A percentile compares a stretch with the other conserved stretches of the same genome.
Evolutionary conservation across 2,888 invertebrate species (phyloP).

Genomic region (Drosophila silvestris): DNA sequence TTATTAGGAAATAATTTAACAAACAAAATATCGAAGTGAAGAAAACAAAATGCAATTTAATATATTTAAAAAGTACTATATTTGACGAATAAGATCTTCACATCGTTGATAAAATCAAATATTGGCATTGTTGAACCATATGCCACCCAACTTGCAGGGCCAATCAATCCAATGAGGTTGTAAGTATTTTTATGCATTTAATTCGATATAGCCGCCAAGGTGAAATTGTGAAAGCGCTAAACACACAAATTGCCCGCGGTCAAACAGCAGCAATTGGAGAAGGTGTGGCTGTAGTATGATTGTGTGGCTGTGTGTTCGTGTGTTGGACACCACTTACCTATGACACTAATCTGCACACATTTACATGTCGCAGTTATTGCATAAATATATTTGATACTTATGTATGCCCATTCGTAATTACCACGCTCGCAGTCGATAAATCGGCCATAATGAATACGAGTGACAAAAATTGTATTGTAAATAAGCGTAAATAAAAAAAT

Average conservation of each 20-base stretch:
- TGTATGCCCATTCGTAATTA: constrained; percentile 44
- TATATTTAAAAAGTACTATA: not conserved
- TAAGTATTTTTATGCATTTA: constrained; percentile 28
- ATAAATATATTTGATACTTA: constrained; percentile 54
- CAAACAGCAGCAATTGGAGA: constrained; percentile 49
- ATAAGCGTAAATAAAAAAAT: constrained; percentile 22
- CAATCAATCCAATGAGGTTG: not conserved
- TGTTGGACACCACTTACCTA: constrained; percentile 52
- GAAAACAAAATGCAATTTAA: not conserved
- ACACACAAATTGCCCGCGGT: constrained; percentile 55
- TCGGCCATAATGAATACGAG: constrained; percentile 51
- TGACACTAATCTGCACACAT: constrained; percentile 76
- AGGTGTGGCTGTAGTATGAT: constrained; percentile 42
- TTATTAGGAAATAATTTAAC: not conserved
- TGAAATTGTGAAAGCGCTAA: constrained; percentile 72
- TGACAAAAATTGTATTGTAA: constrained; percentile 66
- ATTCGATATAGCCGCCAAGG: constrained; percentile 62
- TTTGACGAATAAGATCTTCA: not conserved
- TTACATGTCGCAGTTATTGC: constrained; percentile 67
- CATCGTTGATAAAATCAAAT: not conserved
- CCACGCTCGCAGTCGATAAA: constrained; percentile 55
- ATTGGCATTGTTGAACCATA: not conserved
- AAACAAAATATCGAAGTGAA: too few species aligned
- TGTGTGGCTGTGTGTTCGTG: constrained; percentile 10
- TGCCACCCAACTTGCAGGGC: not conserved